Evolutionary conservation across 2,888 invertebrate genomes (phyloP).

Genomic region (Chymomyza procnemis): DNA sequence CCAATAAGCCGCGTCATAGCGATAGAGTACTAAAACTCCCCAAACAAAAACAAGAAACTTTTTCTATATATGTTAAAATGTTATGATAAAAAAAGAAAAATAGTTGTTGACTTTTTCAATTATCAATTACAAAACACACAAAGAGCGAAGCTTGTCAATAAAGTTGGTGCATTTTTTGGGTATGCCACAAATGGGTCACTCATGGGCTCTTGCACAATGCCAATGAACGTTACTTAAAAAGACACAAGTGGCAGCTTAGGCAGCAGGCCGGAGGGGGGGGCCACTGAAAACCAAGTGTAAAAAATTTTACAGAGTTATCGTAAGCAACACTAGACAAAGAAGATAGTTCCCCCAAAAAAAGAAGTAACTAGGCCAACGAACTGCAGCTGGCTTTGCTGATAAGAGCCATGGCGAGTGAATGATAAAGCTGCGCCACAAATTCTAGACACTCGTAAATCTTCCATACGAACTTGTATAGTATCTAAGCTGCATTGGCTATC

Average conservation of each 20-base stretch:
- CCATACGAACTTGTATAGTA: no score
- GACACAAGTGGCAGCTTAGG: not conserved
- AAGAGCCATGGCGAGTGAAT: not conserved
- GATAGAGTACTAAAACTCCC: not conserved
- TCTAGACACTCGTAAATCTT: not conserved
- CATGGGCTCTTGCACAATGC: constrained; percentile 2
- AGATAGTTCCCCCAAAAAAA: not conserved
- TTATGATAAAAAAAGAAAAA: not conserved
- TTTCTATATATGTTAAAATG: not conserved
- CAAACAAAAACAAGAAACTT: not conserved
- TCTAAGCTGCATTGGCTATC: not conserved
- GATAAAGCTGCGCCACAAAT: not conserved
- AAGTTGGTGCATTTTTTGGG: constrained; percentile 14
- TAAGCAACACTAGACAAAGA: not conserved
- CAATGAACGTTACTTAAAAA: not conserved
- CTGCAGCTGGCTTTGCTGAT: not conserved
- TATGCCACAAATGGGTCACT: constrained; percentile 25
- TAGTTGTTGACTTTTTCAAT: constrained; percentile 61
- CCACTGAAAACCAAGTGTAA: not conserved
- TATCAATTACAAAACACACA: constrained; percentile 51
- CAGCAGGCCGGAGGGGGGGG: no score
- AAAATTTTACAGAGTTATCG: not conserved
- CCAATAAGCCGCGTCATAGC: not conserved
- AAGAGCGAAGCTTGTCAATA: constrained; percentile 7
- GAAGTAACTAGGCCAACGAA: not conserved